Base-by-base conservation (phyloP, 2,888 invertebrate species). In the Amphipoea oculea region DNA sequence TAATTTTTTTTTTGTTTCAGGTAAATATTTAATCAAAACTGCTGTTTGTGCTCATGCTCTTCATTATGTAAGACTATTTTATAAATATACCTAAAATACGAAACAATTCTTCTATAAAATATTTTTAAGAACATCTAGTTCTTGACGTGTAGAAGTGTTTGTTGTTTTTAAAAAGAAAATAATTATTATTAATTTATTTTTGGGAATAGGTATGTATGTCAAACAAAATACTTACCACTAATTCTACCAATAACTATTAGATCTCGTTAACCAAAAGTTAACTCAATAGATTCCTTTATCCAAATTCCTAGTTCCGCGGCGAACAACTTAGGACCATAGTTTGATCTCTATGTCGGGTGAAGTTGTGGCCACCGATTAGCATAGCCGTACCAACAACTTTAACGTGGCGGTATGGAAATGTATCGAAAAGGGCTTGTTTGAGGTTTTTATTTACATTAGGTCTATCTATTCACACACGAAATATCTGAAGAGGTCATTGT, bases 1-100 rank as follows among this genome's bases (percentile, higher is more conserved):
- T 45, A 66, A 72, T 68, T 45, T 51, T 0, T 72, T 68, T 63
- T 83, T 84, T 84, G 84, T 84, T 84, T 12, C 84, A 84, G 84
- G 84, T 84, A 84, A 84, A 42, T 79, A 29, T 40, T 40, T 0
- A 45, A 66, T 36, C 29, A 23, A 60, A 40, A 36, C 36, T 3
- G 42, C 54, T n/a, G 20, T 9, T 71, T 17, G 20, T 45, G 23
- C 3, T n/a, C 36, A 14, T 45, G 17, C 2, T n/a, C 36, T 14
- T n/a, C 63, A n/a, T 20, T 2, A 36, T 20, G 71, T 79, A 71
- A 79, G 78, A 65, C 20, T 2, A 29, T 23, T 12, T 17, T 5
- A 14, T 14, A 12, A 68, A 11, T 4, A 48, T 36, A 29, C 42
- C 11, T 12, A 3, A 3, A 40, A 42, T 9, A 67, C 1, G 14